Base-by-base conservation (phyloP, 1,140 invertebrate species). In the Thaumatotibia leucotreta region DNA sequence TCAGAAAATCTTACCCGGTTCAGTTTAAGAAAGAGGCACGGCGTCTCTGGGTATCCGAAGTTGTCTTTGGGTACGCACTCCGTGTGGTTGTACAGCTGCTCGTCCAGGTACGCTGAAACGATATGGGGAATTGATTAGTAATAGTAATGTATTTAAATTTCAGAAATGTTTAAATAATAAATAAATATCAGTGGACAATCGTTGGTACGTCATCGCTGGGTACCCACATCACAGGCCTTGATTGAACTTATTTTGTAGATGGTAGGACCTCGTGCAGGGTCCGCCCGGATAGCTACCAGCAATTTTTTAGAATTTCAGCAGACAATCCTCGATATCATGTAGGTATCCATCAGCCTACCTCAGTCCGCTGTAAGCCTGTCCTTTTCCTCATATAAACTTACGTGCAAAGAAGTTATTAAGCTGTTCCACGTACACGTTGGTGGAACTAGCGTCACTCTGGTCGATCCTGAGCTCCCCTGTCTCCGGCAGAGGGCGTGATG, bases 11-110 rank as follows among this genome's bases (percentile, higher is more conserved):
- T 52, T 71, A 89, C 87, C 74, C 77, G 87, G 61, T 89, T 89
- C 9, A 89, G 58, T 61, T 89, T 89, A 14, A 89, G 76, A 63
- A 84, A 86, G 31, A 88, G 68, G 39, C 87, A 89, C 0, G 87
- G 87, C 4, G 75, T 72, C 1, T 76, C 68, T 0, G 87, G 87
- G 61, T 69, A 87, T 0, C 87, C 87, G 63, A 76, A 89, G 24
- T 77, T 79, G 52, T 89, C 82, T 5, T 67, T 71, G 0, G 31
- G 65, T 0, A 66, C 69, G 50, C 86, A 89, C 1, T 70, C 74
- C n/a, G 58, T 74, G 61, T 78, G 75, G 0, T 67, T 54, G 49
- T 73, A 76, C 72, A 77, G 74, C 1, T 63, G 29, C 27, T 80
- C 75, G 6, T 67, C 73, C 9, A 24, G 20, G 54, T 81, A 82